Conservation (phyloP, 2,888 invertebrate genomes). For the Ormyrus rosae region DNA sequence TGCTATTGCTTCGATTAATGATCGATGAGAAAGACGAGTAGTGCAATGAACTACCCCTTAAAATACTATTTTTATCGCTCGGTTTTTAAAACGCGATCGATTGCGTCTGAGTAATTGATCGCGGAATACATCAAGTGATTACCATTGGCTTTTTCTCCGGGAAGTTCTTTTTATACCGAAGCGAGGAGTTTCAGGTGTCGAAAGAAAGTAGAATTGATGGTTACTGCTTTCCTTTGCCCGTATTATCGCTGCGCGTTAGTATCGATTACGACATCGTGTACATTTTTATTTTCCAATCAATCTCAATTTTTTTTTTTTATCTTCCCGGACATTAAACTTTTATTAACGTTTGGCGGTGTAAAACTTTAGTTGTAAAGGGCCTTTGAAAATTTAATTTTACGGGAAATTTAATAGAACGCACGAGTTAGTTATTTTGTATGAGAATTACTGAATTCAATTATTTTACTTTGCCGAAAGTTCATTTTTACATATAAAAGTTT, state of each 20-base stretch:
- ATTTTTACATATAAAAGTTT: too few species aligned
- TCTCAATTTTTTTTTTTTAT: constrained; percentile 38
- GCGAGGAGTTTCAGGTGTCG: constrained; percentile 40
- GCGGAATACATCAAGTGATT: constrained; percentile 33
- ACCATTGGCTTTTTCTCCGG: constrained; percentile 23
- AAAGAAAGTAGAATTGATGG: constrained; percentile 50
- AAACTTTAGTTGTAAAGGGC: too few species aligned
- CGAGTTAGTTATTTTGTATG: too few species aligned
- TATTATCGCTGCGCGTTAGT: constrained; percentile 42
- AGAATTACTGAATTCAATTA: too few species aligned
- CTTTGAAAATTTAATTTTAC: too few species aligned
- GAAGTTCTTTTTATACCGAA: constrained; percentile 31
- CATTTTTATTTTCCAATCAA: constrained; percentile 48
- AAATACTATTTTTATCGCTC: not conserved
- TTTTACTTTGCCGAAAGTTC: too few species aligned
- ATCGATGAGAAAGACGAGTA: not conserved
- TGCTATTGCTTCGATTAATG: not conserved
- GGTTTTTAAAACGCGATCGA: not conserved
- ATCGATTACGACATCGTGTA: constrained; percentile 51
- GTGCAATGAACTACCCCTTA: not conserved
- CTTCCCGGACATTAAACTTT: constrained; percentile 7
- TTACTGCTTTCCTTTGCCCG: constrained; percentile 41
- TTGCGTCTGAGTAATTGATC: constrained; percentile 30
- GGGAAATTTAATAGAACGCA: too few species aligned
- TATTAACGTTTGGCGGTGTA: constrained; percentile 22